Percentiles rank a stretch among this genome's conserved stretches.
Conservation (phyloP, 2,888 invertebrate genomes). For the Ophion obscuratus region DNA sequence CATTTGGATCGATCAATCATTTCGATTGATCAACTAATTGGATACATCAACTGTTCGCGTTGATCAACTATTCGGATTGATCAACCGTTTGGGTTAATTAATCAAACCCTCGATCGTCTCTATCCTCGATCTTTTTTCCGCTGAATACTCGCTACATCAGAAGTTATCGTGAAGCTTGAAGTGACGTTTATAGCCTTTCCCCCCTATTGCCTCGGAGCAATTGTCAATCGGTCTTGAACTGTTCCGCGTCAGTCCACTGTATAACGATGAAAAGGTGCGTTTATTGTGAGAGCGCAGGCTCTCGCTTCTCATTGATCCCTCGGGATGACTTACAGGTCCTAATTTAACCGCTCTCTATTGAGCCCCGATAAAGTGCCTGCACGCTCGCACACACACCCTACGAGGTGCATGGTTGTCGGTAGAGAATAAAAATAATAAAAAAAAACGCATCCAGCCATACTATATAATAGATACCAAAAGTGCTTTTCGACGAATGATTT, state of each 20-base stretch:
- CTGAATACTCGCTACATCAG: not conserved
- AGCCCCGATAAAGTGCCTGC: slow-evolving; percentile 31
- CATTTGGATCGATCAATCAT: no score
- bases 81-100: no score
- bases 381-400: not conserved
- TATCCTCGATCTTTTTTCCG: no score
- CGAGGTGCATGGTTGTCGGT: not conserved
- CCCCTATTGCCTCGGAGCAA: slow-evolving; percentile 11
- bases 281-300: slow-evolving; percentile 55
- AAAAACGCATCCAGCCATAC: slow-evolving; percentile 32
- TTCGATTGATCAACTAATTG: no score
- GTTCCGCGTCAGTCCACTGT: slow-evolving; percentile 48
- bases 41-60: no score
- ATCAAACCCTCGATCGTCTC: no score
- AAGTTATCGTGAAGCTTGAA: slow-evolving; percentile 21
- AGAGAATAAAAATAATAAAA: slow-evolving; percentile 42
- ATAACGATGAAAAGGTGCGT: slow-evolving; percentile 58
- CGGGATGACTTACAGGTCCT: slow-evolving; percentile 59
- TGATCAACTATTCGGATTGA: no score
- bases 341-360: slow-evolving; percentile 62
- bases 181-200: slow-evolving; percentile 40
- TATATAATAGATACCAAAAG: slow-evolving; percentile 50
- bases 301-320: slow-evolving; percentile 26
- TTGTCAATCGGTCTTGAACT: slow-evolving; percentile 32
- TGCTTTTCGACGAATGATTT: slow-evolving; percentile 63